These are phyloP conservation scores for Danio jaintianensis DNA, from an alignment of 2,797 vertebrate species.

Conservation along the genomic window DNA sequence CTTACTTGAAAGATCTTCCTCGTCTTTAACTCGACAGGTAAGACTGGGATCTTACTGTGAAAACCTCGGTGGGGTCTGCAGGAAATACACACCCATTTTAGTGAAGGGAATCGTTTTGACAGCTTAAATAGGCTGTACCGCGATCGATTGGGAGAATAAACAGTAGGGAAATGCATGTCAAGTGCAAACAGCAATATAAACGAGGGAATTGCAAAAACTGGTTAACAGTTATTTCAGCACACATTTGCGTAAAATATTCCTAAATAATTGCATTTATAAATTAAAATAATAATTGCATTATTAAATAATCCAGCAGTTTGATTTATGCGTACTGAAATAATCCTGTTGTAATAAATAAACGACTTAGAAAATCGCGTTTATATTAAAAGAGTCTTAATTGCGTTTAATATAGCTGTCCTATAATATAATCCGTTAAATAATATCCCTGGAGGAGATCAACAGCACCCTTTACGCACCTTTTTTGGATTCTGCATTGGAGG, in stretches of 20 bases:
- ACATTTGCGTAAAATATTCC: no score
- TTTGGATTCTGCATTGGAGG: constrained; percentile 88
- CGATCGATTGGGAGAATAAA: neutral
- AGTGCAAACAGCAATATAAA: neutral
- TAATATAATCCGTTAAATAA: neutral
- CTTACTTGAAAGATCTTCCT: constrained; percentile 80
- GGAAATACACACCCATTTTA: constrained; percentile 84
- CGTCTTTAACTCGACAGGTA: constrained; percentile 83
- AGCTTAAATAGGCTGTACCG: neutral
- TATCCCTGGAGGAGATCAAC: neutral
- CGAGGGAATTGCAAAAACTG: neutral
- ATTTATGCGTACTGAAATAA: no score
- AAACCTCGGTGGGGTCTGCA: constrained; percentile 85
- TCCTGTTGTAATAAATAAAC: no score
- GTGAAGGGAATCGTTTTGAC: constrained; percentile 65
- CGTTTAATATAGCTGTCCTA: neutral
- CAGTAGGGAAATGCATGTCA: neutral
- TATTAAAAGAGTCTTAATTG: neutral
- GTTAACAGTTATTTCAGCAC: no score
- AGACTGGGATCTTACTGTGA: constrained; percentile 84
- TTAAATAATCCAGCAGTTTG: no score
- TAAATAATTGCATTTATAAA: no score
- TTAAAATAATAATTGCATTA: no score
- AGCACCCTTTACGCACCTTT: constrained; percentile 88
- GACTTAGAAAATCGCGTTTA: neutral